phyloP scores from a whole-genome alignment of 2,888 invertebrate species.

The Odontocolon sp. region DNA sequence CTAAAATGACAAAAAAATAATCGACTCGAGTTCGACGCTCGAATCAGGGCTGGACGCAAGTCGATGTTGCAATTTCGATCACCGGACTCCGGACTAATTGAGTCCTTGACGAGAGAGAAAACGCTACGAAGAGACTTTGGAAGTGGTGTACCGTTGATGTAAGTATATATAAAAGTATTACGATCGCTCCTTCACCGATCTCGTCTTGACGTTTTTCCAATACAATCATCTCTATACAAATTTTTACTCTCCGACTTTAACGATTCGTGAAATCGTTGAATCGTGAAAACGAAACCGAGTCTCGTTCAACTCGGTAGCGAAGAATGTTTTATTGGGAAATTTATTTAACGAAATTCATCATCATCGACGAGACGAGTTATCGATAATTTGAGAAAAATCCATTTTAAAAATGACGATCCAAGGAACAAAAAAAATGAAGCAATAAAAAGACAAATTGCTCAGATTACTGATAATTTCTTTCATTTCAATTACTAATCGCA shows the following conservation, averaged over 20 bases:
- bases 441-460: neutral
- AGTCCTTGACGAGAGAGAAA: constrained; percentile 72
- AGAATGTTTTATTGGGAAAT: neutral
- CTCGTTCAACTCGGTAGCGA: neutral
- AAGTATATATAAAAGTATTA: neutral
- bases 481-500: constrained; percentile 30
- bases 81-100: constrained; percentile 54
- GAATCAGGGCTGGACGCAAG: constrained; percentile 65
- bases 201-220: no score
- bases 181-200: no score
- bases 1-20: constrained; percentile 70
- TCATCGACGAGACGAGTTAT: no score
- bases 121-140: constrained; percentile 30
- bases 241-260: no score
- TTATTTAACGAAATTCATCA: no score
- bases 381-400: neutral
- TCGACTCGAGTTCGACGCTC: constrained; percentile 64
- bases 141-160: constrained; percentile 1
- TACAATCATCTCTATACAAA: no score
- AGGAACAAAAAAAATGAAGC: neutral
- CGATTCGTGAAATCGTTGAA: constrained; percentile 42
- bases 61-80: constrained; percentile 63
- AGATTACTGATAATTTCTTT: neutral
- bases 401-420: neutral
- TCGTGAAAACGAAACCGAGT: constrained; percentile 39